A percentile compares a stretch with the other conserved stretches of the same genome.
phyloP scores from a whole-genome alignment of 92 coral and sea anemone genomes.

The Meandrina meandrites region DNA sequence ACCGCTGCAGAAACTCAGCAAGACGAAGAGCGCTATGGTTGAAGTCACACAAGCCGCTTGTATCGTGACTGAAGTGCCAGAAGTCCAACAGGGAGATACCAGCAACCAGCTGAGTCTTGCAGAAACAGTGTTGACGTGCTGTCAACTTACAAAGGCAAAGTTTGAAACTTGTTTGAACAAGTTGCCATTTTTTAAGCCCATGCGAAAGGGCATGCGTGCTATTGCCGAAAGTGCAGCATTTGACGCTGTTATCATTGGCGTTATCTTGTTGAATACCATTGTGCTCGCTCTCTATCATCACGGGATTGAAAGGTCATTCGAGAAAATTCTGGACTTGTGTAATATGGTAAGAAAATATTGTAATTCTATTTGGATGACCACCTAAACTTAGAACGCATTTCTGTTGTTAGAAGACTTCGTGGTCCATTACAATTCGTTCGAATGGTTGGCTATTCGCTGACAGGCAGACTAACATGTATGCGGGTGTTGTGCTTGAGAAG shows the following conservation, averaged over 20 bases:
- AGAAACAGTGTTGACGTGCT: not conserved
- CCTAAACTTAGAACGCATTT: not conserved
- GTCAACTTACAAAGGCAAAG: not conserved
- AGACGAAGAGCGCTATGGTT: slow-evolving; percentile 13
- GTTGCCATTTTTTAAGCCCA: slow-evolving; percentile 27
- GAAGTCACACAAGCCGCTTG: slow-evolving; percentile 27
- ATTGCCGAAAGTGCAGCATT: slow-evolving; percentile 42
- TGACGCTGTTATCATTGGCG: slow-evolving; percentile 64
- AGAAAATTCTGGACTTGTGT: slow-evolving; percentile 59
- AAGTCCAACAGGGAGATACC: slow-evolving; percentile 6
- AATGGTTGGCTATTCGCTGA: too few relatives aligned
- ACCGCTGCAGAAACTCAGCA: slow-evolving; percentile 44
- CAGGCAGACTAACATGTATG: too few relatives aligned
- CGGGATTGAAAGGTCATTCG: slow-evolving; percentile 66
- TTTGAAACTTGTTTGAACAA: slow-evolving; percentile 12
- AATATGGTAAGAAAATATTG: slow-evolving; percentile 56
- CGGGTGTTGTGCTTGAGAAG: too few relatives aligned
- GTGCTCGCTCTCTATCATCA: slow-evolving; percentile 77
- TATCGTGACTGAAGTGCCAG: slow-evolving; percentile 30
- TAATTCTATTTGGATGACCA: not conserved
- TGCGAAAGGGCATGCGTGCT: slow-evolving; percentile 34
- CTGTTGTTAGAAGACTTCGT: too few relatives aligned
- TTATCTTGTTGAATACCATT: slow-evolving; percentile 78
- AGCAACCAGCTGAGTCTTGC: not conserved
- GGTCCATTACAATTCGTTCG: too few relatives aligned